phyloP scores from a whole-genome alignment of 2,797 vertebrate genomes.

The Micromesistius poutassou region DNA sequence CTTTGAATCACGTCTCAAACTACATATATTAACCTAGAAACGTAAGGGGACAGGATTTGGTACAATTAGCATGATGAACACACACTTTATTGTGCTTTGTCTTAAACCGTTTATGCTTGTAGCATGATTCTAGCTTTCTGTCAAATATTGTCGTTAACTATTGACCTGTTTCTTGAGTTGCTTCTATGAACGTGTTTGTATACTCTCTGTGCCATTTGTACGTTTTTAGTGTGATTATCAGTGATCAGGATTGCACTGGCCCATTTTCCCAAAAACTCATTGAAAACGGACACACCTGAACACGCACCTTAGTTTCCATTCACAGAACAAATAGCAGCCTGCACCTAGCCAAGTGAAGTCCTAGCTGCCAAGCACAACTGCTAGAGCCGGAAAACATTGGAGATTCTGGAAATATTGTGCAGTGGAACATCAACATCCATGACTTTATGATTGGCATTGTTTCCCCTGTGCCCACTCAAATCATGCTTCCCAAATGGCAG shows the following conservation, averaged over 20 bases:
- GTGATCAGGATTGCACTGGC: not conserved
- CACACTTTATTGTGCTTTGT: not conserved
- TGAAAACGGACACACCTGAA: not conserved
- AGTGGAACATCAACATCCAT: constrained; percentile 14
- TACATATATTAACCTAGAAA: constrained; percentile 58
- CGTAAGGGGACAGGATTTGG: constrained; percentile 39
- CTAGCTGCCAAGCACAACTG: constrained; percentile 13
- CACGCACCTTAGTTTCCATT: constrained; percentile 8
- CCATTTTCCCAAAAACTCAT: not conserved
- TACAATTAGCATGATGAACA: not conserved
- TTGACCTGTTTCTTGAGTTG: not conserved
- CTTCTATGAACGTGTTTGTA: not conserved
- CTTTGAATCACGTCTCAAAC: constrained; percentile 56
- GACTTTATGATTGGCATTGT: constrained; percentile 16
- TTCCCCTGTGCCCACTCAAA: constrained; percentile 24
- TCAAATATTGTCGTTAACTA: not conserved
- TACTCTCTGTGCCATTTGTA: not conserved
- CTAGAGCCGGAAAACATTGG: not conserved
- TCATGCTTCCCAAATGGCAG: constrained; percentile 30
- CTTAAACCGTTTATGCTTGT: not conserved
- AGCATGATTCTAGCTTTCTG: not conserved
- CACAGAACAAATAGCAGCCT: not conserved
- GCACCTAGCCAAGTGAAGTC: too few species aligned
- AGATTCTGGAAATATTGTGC: constrained; percentile 5
- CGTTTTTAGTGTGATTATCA: not conserved